These are phyloP conservation scores for Eudyptes chrysolophus DNA, from an alignment of 2,113 vertebrate genomes.

Conservation along the genomic window DNA sequence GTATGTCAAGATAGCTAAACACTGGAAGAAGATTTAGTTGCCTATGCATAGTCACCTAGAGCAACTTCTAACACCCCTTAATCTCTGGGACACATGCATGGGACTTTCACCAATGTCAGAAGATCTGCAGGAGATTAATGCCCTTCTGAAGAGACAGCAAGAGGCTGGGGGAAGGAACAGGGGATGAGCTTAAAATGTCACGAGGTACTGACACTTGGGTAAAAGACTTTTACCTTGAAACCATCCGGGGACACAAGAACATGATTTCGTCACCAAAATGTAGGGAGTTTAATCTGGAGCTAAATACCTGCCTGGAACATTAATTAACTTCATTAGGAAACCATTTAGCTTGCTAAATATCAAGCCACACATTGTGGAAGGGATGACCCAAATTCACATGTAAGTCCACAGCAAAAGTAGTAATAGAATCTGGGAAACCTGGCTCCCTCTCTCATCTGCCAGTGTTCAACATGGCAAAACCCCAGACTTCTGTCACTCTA, in stretches of 20 bases:
- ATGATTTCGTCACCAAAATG: not conserved
- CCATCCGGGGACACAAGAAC: fast-evolving
- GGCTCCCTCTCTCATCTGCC: not conserved
- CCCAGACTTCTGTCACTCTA: not conserved
- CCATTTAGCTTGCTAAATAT: not conserved
- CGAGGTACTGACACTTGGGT: fast-evolving
- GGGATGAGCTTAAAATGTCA: not conserved
- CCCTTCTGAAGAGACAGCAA: not conserved
- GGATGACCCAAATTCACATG: not conserved
- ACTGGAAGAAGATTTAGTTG: not conserved
- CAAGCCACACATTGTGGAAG: not conserved
- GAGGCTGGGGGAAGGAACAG: fast-evolving
- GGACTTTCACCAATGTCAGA: not conserved
- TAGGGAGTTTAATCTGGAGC: not conserved
- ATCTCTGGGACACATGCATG: not conserved
- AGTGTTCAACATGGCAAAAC: not conserved
- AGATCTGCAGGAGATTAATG: not conserved
- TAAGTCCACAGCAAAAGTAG: not conserved
- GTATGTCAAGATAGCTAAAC: not conserved
- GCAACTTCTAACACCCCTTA: not conserved
- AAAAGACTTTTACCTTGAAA: not conserved
- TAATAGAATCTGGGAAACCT: not conserved
- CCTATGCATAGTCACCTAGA: not conserved
- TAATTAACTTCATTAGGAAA: not conserved
- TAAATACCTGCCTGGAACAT: not conserved